phyloP scores from a whole-genome alignment of 2,888 invertebrate species.

The Morpho helenor region DNA sequence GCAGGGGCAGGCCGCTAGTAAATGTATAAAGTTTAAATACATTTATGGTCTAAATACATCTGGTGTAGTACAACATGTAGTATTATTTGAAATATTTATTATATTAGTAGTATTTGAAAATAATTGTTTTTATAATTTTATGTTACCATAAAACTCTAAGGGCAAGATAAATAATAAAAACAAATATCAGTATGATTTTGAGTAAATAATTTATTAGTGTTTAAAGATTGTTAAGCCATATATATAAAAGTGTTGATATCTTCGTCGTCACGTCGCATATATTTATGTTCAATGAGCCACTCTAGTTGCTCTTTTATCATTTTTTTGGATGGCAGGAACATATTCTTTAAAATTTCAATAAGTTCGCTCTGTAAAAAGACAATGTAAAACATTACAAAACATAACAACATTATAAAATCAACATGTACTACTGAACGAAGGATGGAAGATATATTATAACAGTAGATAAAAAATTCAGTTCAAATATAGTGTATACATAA shows the following conservation, averaged over 20 bases:
- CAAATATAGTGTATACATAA: too few species aligned
- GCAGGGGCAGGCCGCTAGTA: too few species aligned
- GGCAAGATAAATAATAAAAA: slow-evolving; percentile 18
- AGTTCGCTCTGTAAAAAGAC: slow-evolving; percentile 87
- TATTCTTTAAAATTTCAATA: slow-evolving; percentile 98
- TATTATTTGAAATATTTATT: too few species aligned
- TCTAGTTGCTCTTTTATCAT: slow-evolving; percentile 99
- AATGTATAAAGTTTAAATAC: too few species aligned
- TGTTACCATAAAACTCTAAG: not conserved
- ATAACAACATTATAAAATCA: not conserved
- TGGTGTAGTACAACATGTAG: too few species aligned
- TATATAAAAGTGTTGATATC: slow-evolving; percentile 99
- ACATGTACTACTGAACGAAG: not conserved
- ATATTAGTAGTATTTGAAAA: too few species aligned
- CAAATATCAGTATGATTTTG: slow-evolving; percentile 28
- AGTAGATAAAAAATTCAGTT: too few species aligned
- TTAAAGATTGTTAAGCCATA: slow-evolving; percentile 85
- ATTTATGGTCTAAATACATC: too few species aligned
- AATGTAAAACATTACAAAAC: not conserved
- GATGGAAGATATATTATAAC: too few species aligned
- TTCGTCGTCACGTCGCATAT: slow-evolving; percentile 97
- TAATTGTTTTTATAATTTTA: too few species aligned
- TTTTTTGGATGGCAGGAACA: slow-evolving; percentile 99
- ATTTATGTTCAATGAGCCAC: slow-evolving; percentile 99
- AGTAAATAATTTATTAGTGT: slow-evolving; percentile 64